Conservation (phyloP, 1,140 invertebrate genomes). For the Procambarus clarkii region DNA sequence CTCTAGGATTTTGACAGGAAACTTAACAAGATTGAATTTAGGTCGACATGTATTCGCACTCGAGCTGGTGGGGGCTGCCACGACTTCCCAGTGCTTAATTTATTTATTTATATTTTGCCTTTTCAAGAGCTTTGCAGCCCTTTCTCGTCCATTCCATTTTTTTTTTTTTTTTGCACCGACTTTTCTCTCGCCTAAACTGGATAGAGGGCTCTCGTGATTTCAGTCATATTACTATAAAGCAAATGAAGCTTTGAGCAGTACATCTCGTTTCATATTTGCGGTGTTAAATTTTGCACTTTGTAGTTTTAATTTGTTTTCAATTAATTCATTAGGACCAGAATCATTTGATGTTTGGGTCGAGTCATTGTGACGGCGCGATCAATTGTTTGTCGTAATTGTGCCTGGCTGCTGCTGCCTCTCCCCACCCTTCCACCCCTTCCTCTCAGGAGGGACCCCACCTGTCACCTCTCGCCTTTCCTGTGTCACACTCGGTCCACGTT, state of each 20-base stretch:
- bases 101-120: background rate
- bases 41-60: constrained; percentile 17
- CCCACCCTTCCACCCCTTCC: background rate
- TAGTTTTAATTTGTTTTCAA: constrained; percentile 1
- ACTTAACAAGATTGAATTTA: constrained; percentile 4
- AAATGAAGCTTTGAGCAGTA: background rate
- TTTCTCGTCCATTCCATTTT: too few species aligned
- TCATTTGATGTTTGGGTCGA: background rate
- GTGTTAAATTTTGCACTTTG: background rate
- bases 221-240: background rate
- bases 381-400: constrained; percentile 18
- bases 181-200: background rate
- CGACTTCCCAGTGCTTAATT: background rate
- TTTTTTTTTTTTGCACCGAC: background rate
- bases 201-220: background rate
- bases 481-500: background rate
- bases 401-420: background rate
- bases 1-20: constrained; percentile 15
- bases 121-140: background rate
- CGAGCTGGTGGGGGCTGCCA: background rate
- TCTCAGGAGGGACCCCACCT: too few species aligned
- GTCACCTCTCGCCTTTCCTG: too few species aligned
- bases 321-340: background rate
- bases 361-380: constrained; percentile 8
- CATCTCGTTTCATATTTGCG: background rate